Evolutionary conservation across 1,140 invertebrate genomes (phyloP).

Genomic region (Micrasema longulum): DNA sequence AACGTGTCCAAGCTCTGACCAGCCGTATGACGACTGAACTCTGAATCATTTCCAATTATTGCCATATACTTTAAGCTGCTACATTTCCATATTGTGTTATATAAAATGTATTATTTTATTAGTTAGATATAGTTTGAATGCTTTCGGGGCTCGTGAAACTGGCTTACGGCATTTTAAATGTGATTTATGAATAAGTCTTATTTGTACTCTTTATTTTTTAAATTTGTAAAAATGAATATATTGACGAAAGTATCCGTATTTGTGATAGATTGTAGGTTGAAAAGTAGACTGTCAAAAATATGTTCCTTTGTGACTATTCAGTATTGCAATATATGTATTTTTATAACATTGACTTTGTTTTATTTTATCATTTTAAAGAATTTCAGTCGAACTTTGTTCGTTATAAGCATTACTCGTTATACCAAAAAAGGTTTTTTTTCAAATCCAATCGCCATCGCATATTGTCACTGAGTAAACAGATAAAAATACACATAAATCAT

Average conservation of each 20-base stretch:
- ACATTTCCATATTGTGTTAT: conserved; percentile 9
- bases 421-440: no score
- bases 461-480: no score
- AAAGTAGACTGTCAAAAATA: conserved; percentile 23
- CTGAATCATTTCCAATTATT: conserved; percentile 34
- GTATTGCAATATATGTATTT: conserved; percentile 26
- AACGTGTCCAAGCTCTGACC: conserved; percentile 86
- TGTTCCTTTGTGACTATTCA: conserved; percentile 26
- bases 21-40: conserved; percentile 72
- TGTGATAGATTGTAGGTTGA: conserved; percentile 3
- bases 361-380: conserved; percentile 22
- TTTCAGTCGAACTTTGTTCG: no score
- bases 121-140: conserved; percentile 37
- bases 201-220: conserved; percentile 26
- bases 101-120: conserved; percentile 28
- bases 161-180: conserved; percentile 47
- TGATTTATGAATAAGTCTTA: conserved; percentile 42
- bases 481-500: no score
- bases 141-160: conserved; percentile 47
- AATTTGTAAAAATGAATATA: conserved; percentile 23
- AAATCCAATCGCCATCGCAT: no score
- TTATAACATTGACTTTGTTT: conserved; percentile 4
- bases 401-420: no score
- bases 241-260: conserved; percentile 9
- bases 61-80: conserved; percentile 40